Evolutionary conservation across 2,888 invertebrate genomes (phyloP).

Genomic region (Saturnia japonica): DNA sequence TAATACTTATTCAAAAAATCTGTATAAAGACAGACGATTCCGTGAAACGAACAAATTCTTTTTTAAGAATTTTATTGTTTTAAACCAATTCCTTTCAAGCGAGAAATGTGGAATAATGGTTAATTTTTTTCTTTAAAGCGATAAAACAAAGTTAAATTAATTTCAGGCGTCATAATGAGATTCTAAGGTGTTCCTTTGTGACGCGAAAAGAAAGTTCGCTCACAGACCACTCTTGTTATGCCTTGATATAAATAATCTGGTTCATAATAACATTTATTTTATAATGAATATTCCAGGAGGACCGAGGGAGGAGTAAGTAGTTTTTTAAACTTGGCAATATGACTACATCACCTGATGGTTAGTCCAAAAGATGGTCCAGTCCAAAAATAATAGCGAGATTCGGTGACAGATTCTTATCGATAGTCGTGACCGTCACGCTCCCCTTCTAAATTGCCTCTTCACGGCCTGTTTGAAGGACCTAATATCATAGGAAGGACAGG

Average conservation of each 20-base stretch:
- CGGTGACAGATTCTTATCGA: too few species aligned
- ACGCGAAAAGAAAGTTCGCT: slow-evolving; percentile 27
- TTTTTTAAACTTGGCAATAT: too few species aligned
- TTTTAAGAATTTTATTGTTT: slow-evolving; percentile 26
- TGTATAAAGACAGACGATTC: slow-evolving; percentile 34
- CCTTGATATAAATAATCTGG: not conserved
- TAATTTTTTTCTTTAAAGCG: slow-evolving; percentile 30
- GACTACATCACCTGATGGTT: too few species aligned
- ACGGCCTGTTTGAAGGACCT: too few species aligned
- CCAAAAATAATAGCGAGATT: too few species aligned
- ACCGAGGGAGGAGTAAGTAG: too few species aligned
- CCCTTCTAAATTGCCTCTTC: too few species aligned
- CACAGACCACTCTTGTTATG: not conserved
- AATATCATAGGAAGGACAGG: too few species aligned
- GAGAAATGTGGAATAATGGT: slow-evolving; percentile 26
- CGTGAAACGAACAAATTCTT: slow-evolving; percentile 28
- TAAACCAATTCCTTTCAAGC: slow-evolving; percentile 22
- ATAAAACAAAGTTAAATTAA: slow-evolving; percentile 35
- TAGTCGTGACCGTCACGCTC: too few species aligned
- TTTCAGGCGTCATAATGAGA: slow-evolving; percentile 41
- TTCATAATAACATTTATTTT: not conserved
- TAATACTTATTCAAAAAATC: slow-evolving; percentile 37
- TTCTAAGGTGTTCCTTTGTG: slow-evolving; percentile 38
- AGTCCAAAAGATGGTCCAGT: too few species aligned
- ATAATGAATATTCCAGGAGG: not conserved